phyloP scores from a whole-genome alignment of 2,888 invertebrate species.

The Biston stratarius region DNA sequence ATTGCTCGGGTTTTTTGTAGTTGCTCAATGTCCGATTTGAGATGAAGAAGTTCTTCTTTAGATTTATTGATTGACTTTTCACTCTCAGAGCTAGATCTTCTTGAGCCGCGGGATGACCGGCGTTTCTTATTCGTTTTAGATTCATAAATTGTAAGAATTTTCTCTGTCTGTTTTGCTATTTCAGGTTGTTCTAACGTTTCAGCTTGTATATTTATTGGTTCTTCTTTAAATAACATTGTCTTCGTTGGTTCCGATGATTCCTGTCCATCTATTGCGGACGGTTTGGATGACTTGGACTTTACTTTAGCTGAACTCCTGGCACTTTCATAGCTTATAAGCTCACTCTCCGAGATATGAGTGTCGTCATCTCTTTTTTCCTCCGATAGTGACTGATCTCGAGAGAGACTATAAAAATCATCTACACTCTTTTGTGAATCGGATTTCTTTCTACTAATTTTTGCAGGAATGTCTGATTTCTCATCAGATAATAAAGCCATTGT shows the following conservation, averaged over 20 bases:
- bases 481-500: slow-evolving; percentile 79
- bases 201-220: slow-evolving; percentile 45
- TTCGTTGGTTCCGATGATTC: slow-evolving; percentile 69
- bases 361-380: slow-evolving; percentile 87
- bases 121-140: slow-evolving; percentile 66
- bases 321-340: slow-evolving; percentile 89
- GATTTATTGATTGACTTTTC: slow-evolving; percentile 79
- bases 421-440: slow-evolving; percentile 87
- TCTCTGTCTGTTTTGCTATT: slow-evolving; percentile 10
- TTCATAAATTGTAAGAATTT: slow-evolving; percentile 44
- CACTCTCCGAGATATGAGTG: slow-evolving; percentile 87
- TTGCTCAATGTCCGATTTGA: slow-evolving; percentile 38
- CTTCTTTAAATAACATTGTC: slow-evolving; percentile 66
- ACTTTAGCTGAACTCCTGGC: slow-evolving; percentile 86
- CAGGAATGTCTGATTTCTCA: slow-evolving; percentile 84
- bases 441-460: slow-evolving; percentile 88
- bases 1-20: slow-evolving; percentile 47
- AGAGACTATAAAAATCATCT: slow-evolving; percentile 89
- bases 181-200: slow-evolving; percentile 37
- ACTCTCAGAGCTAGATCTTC: slow-evolving; percentile 75
- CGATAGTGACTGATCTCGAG: slow-evolving; percentile 87
- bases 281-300: slow-evolving; percentile 69
- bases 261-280: slow-evolving; percentile 65
- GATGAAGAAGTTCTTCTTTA: slow-evolving; percentile 66
- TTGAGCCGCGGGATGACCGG: slow-evolving; percentile 77